Conservation (phyloP, 2,797 vertebrate genomes). For the Dromococcyx pavoninus region DNA sequence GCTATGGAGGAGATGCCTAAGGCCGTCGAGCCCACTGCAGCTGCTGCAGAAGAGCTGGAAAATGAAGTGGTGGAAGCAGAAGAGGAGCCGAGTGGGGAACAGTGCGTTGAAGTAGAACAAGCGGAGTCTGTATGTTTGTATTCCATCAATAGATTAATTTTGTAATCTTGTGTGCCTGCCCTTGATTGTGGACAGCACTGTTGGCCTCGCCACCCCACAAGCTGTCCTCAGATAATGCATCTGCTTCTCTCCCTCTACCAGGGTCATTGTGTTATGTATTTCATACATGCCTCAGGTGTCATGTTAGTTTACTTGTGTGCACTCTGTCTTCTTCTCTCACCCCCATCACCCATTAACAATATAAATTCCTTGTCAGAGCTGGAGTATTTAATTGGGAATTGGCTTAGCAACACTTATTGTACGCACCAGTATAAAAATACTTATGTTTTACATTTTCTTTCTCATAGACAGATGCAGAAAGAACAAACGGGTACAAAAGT, state of each 20-base stretch:
- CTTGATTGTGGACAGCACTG: not conserved
- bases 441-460: not conserved
- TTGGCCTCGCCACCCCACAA: not conserved
- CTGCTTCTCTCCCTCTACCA: fast-evolving
- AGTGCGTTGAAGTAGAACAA: slow-evolving; percentile 60
- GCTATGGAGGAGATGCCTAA: slow-evolving; percentile 66
- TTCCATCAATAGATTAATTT: not conserved
- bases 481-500: slow-evolving; percentile 70
- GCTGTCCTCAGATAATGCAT: not conserved
- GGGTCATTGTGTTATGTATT: not conserved
- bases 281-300: not conserved
- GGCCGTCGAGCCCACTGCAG: not conserved
- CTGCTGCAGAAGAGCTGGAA: slow-evolving; percentile 66
- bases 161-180: not conserved
- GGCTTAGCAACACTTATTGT: not conserved
- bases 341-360: not conserved
- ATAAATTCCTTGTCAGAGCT: not conserved
- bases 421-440: not conserved
- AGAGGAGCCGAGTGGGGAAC: slow-evolving; percentile 48
- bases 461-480: slow-evolving; percentile 69
- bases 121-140: slow-evolving; percentile 67
- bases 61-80: slow-evolving; percentile 59
- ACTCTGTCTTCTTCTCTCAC: too few relatives aligned
- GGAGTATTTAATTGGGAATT: not conserved
- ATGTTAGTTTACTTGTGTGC: fast-evolving